A percentile compares a stretch with the other conserved stretches of the same genome.
Evolutionary conservation across 2,888 invertebrate species (phyloP).

Genomic region (Nomada ferruginata): DNA sequence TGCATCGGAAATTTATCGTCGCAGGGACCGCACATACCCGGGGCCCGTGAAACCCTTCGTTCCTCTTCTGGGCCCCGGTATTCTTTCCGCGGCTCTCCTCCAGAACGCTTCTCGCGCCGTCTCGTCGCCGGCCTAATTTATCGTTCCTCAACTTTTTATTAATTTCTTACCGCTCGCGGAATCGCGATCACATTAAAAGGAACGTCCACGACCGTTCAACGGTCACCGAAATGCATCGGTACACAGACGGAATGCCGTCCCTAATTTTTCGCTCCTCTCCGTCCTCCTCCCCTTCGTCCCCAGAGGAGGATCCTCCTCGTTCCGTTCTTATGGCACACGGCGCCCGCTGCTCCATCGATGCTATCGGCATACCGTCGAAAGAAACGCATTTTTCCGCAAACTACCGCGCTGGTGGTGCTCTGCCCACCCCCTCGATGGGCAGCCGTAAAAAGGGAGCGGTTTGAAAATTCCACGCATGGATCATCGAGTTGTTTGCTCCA

Average conservation of each 20-base stretch:
- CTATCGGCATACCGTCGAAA: constrained; percentile 62
- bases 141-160: constrained; percentile 84
- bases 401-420: constrained; percentile 44
- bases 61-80: constrained; percentile 13
- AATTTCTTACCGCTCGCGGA: constrained; percentile 82
- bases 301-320: constrained; percentile 20
- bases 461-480: constrained; percentile 44
- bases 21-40: constrained; percentile 64
- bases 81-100: constrained; percentile 36
- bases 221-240: constrained; percentile 72
- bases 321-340: constrained; percentile 47
- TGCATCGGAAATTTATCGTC: constrained; percentile 84
- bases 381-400: constrained; percentile 72
- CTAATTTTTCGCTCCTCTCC: constrained; percentile 71
- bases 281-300: constrained; percentile 4
- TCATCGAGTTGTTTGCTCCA: not conserved
- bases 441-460: constrained; percentile 46
- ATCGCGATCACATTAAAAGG: constrained; percentile 75
- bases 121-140: constrained; percentile 82
- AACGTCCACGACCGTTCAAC: constrained; percentile 59
- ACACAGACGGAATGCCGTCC: constrained; percentile 75
- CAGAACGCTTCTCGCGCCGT: constrained; percentile 67
- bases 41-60: constrained; percentile 25
- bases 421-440: constrained; percentile 38
- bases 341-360: constrained; percentile 58